Evolutionary conservation across 2,888 invertebrate species (phyloP).

Genomic region (Drosophila kuntzei): DNA sequence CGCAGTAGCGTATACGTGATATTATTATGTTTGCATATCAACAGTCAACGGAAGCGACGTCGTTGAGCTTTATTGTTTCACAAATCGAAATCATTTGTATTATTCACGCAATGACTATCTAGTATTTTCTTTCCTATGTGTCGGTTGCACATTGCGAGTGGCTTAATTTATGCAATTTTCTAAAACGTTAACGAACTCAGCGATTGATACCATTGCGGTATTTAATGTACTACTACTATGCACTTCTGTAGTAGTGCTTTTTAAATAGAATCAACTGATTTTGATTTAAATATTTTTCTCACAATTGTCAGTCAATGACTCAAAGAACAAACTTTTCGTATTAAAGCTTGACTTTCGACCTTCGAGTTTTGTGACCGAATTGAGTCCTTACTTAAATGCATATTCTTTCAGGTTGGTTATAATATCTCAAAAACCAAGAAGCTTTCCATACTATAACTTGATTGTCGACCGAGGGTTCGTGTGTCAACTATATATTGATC

Average conservation of each 20-base stretch:
- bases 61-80: slow-evolving; percentile 78
- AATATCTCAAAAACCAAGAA: no score
- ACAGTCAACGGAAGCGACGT: slow-evolving; percentile 45
- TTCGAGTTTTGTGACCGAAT: no score
- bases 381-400: no score
- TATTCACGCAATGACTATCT: slow-evolving; percentile 42
- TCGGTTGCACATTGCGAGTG: slow-evolving; percentile 1
- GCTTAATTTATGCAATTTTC: slow-evolving; percentile 61
- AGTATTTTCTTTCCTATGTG: slow-evolving; percentile 9
- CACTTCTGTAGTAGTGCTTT: background rate
- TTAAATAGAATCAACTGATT: slow-evolving; percentile 5
- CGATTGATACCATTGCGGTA: slow-evolving; percentile 5
- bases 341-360: no score
- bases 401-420: no score
- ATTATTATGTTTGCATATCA: slow-evolving; percentile 66
- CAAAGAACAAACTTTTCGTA: no score
- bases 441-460: no score
- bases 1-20: slow-evolving; percentile 67
- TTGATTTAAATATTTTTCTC: background rate
- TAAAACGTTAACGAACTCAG: slow-evolving; percentile 41
- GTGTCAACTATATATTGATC: no score
- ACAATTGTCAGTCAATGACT: no score
- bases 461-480: no score
- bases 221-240: slow-evolving; percentile 11
- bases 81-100: slow-evolving; percentile 80